Evolutionary conservation across 2,888 invertebrate species (phyloP).

Genomic region (Agrotis clavis): DNA sequence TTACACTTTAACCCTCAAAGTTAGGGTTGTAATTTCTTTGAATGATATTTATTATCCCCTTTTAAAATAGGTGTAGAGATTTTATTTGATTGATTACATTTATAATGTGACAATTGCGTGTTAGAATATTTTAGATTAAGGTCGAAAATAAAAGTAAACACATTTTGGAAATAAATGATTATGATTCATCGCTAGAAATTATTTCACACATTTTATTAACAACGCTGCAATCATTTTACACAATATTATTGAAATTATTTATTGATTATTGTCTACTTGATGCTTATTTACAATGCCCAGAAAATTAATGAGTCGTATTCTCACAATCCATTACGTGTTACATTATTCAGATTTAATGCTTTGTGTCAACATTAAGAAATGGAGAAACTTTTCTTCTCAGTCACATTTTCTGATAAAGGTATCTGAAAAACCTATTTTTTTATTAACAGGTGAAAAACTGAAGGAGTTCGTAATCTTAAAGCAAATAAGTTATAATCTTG

Average conservation of each 20-base stretch:
- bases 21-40: slow-evolving; percentile 60
- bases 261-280: background rate
- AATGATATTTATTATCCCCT: slow-evolving; percentile 37
- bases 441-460: too few species aligned
- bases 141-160: slow-evolving; percentile 27
- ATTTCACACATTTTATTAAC: slow-evolving; percentile 18
- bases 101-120: slow-evolving; percentile 83
- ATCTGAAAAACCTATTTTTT: background rate
- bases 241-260: background rate
- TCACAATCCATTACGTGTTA: background rate
- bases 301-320: background rate
- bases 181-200: slow-evolving; percentile 4
- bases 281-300: background rate
- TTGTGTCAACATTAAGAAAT: background rate
- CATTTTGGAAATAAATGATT: slow-evolving; percentile 9
- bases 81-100: slow-evolving; percentile 80
- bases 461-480: background rate
- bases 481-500: background rate
- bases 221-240: background rate
- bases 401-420: background rate
- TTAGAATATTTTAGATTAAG: slow-evolving; percentile 37
- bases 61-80: slow-evolving; percentile 66
- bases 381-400: background rate
- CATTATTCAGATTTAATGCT: background rate
- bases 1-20: slow-evolving; percentile 42